Evolutionary conservation across 2,888 invertebrate genomes (phyloP), one percentile per base, ranked within the genome.

Genomic region (Junonia oenone): DNA sequence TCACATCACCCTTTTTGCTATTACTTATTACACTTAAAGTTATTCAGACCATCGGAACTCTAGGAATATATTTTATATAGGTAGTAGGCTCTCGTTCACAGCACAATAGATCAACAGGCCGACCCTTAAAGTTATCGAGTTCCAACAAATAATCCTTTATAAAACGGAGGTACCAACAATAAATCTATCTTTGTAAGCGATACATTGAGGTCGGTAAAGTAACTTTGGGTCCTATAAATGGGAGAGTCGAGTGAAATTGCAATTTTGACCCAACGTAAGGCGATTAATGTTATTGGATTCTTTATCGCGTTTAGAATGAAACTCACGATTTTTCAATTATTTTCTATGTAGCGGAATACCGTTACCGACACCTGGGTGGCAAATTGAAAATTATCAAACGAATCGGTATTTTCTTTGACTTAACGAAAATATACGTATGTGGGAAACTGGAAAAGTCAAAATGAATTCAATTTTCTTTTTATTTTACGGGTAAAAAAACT

Each of bases 261-360:
- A 56, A 51, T 59, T 47, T 33, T 33, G 54, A 45, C 46, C 48
- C 51, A 17, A 48, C 56, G 27, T 33, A 48, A 56, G 51, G 48
- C 56, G 54, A 54, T 48, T 51, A 53, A 51, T 51, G 47, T 58
- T 47, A 58, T 47, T 33, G 15, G 8, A 35, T 47, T 22, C 13
- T 31, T 47, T 33, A 19, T 33, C 27, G 14, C 11, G 38, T 37
- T 45, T 45, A 14, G n/a, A 37, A 14, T 45, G 45, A 22, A 45
- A 52, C 33, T 52, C 45, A 35, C 45, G 51, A 45, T 45, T 45
- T 52, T 52, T 17, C 35, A 52, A 52, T 52, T 45, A 52, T 52
- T 45, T 45, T 37, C 33, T 11, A 14, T 15, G 15, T 45, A 45
- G 35, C 14, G 19, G 19, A 40, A 26, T 13, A 19, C 8, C 31